phyloP scores from a whole-genome alignment of 2,888 invertebrate species.

The Pilophorus perplexus region DNA sequence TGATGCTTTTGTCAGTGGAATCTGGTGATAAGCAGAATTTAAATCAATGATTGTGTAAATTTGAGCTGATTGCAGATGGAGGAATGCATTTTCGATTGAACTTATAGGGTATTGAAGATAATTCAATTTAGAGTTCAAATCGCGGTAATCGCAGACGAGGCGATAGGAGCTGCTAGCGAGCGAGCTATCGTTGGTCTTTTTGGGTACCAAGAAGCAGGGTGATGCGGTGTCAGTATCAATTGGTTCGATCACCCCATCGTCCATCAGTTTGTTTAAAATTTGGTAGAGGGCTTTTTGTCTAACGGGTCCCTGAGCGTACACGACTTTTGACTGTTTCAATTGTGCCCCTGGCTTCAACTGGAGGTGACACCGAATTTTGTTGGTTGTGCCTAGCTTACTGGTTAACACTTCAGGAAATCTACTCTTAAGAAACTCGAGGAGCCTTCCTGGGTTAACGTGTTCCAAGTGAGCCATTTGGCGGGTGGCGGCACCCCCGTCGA shows the following conservation, averaged over 20 bases:
- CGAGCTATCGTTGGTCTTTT: neutral
- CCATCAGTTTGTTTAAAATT: slow-evolving; percentile 14
- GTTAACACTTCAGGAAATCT: slow-evolving; percentile 15
- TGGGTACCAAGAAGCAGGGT: slow-evolving; percentile 25
- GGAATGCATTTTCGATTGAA: slow-evolving; percentile 8
- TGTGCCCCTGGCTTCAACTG: neutral
- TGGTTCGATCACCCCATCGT: slow-evolving; percentile 13
- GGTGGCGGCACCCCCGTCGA: neutral
- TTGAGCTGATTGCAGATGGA: slow-evolving; percentile 15
- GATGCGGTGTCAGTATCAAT: slow-evolving; percentile 4
- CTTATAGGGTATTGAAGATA: slow-evolving; percentile 13
- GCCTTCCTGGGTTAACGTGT: neutral
- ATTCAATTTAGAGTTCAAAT: slow-evolving; percentile 13
- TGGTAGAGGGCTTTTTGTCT: slow-evolving; percentile 1
- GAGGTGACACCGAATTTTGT: neutral
- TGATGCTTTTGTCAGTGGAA: slow-evolving; percentile 15
- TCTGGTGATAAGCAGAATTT: slow-evolving; percentile 44
- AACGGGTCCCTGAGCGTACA: slow-evolving; percentile 13
- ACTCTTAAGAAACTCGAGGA: neutral
- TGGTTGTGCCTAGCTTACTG: neutral
- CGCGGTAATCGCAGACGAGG: slow-evolving; percentile 46
- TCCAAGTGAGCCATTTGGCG: neutral
- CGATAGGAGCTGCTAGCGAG: slow-evolving; percentile 4
- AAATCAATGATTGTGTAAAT: slow-evolving; percentile 41
- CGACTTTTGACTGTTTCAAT: slow-evolving; percentile 1